Base-by-base conservation (phyloP, 92 coral and sea anemone genomes). In the Paragorgia papillata region DNA sequence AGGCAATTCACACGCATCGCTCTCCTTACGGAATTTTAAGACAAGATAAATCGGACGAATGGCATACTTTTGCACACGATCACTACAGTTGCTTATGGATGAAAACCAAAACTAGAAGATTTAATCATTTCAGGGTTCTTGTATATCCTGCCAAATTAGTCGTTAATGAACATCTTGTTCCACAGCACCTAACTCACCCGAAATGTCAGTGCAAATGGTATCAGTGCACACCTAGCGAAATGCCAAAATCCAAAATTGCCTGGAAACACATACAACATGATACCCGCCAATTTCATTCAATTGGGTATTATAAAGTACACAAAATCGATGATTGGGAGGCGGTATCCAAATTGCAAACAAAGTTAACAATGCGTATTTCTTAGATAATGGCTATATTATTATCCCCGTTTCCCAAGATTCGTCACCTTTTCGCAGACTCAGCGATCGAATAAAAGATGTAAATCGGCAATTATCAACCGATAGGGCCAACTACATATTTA, bases 171-270 rank as follows among this genome's bases (percentile, higher is more conserved):
- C n/a, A 20, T 4, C 20, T 18, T 9, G 3, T 67, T 20, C 74
- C 41, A 24, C 74, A 67, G 7, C 57, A 67, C 44, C 31, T 67
- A 9, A 67, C 74, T 21, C 74, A 41, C 14, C 41, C 74, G 22
- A 18, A 67, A 37, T 67, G 56, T 44, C 8, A 48, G 0, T 67
- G 21, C 35, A 1, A 25, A 2, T 10, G 12, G 9, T 6, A 19
- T 18, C 21, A 41, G 24, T 67, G 74, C 35, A 8, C n/a, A 34
- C 74, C 74, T 7, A 30, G 37, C 17, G 57, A 67, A 67, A 67
- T 67, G 74, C 29, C 28, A 21, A 44, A 67, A n/a, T 41, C 73
- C 5, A 1, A 37, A 41, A 65, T 65, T 9, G n/a, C n/a, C n/a
- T n/a, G n/a, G n/a, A n/a, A n/a, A n/a, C n/a, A n/a, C n/a, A n/a